Base-by-base conservation (phyloP, 2,888 invertebrate species). In the Trissonchulus latispiculum region DNA sequence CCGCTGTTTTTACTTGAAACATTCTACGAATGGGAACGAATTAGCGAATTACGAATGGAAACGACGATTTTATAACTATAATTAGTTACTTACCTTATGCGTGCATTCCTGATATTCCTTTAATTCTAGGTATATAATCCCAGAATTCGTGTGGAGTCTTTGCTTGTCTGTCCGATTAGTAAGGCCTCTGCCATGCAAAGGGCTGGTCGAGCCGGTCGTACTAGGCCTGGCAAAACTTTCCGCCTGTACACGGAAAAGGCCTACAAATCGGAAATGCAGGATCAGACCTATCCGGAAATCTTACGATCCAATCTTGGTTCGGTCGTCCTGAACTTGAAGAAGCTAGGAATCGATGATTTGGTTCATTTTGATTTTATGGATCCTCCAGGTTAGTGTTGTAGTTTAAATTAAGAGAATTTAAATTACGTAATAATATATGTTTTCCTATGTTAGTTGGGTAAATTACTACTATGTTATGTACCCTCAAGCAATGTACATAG, bases 281-380 rank as follows among this genome's bases (percentile, higher is more conserved):
- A 96, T 79, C 95, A 97, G 82, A 99, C 97, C 0, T 97, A 97
- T 84, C 96, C 97, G 0, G 87, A 99, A 87, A 97, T 99, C 83
- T 86, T 93, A 74, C 86, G 90, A 77, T 94, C 94, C 66, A 94
- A 94, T 87, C 88, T 95, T 81, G 96, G 96, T 74, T 95, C 95
- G 78, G 97, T 99, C 78, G 99, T 99, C 77, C 87, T 99, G 80
- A 97, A 99, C 86, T 86, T 99, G 83, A 99, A 99, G 85, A 99
- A 99, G 86, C 88, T 99, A 77, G 92, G 95, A 78, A 99, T 99
- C 80, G 97, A 99, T 83, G 99, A 99, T 86, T 87, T 99, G 83
- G 99, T 99, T 72, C 99, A 99, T 84, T 99, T 99, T 84, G 99
- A 99, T 87, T 99, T 99, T 86, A 99, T 99, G 99, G 99, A 99